Conservation (phyloP, 2,888 invertebrate genomes). For the Germaria angustata region DNA sequence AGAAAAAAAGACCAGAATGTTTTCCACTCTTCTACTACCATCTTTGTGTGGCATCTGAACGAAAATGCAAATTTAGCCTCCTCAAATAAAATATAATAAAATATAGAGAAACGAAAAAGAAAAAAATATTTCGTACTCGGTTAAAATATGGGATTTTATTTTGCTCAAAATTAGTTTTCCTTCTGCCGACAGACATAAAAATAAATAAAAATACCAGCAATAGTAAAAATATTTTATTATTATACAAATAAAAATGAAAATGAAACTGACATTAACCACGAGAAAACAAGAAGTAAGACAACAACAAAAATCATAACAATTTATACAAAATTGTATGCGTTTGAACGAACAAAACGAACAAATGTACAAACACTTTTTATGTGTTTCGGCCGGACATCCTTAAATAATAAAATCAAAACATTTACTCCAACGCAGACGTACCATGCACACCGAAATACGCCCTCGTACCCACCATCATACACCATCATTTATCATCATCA, state of each 20-base stretch:
- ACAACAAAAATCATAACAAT: not conserved
- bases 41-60: constrained; percentile 12
- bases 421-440: not conserved
- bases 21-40: not conserved
- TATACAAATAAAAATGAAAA: not conserved
- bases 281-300: not conserved
- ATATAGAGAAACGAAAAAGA: not conserved
- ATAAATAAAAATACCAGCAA: not conserved
- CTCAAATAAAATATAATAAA: constrained; percentile 26
- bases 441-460: not conserved
- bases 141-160: constrained; percentile 38
- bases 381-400: constrained; percentile 40
- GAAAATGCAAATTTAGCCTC: constrained; percentile 56
- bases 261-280: not conserved
- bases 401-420: constrained; percentile 43
- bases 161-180: not conserved
- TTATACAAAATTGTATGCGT: not conserved
- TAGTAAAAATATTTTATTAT: no score
- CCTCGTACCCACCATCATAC: no score
- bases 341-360: not conserved
- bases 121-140: constrained; percentile 9
- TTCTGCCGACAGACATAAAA: not conserved
- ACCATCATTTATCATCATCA: no score
- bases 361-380: not conserved
- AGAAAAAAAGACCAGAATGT: not conserved